These are phyloP conservation scores for Mycetomoellerius zeteki DNA, from an alignment of 1,140 invertebrate species.

Conservation along the genomic window DNA sequence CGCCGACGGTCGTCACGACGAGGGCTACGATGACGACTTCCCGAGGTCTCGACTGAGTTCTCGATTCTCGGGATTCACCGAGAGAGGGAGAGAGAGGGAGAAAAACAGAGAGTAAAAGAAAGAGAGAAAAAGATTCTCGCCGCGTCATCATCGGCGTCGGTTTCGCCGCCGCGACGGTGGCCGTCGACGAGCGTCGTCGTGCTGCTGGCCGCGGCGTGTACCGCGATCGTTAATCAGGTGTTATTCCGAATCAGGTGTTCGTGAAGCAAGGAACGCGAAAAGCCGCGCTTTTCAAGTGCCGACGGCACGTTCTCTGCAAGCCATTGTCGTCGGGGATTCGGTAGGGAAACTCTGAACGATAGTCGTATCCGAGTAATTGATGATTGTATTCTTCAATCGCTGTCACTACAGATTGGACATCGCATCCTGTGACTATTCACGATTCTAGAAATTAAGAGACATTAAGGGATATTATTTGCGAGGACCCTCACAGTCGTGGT, in stretches of 20 bases:
- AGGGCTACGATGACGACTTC: constrained; percentile 48
- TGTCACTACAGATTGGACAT: constrained; percentile 10
- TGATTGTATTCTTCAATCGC: background rate
- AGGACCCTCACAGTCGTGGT: background rate
- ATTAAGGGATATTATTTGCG: background rate
- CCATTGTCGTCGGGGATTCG: background rate
- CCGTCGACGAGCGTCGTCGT: constrained; percentile 36
- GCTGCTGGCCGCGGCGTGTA: constrained; percentile 20
- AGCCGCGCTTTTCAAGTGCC: background rate
- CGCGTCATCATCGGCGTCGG: constrained; percentile 59
- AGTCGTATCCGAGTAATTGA: constrained; percentile 2
- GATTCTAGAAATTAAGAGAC: background rate
- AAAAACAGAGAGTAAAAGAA: background rate
- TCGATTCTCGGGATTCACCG: background rate
- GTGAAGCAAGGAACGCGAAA: background rate
- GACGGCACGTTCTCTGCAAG: constrained; percentile 2
- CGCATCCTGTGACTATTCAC: background rate
- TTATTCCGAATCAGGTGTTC: background rate
- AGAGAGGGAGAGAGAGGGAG: background rate
- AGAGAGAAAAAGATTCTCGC: background rate
- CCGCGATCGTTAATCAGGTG: constrained; percentile 23
- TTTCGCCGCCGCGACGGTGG: constrained; percentile 65
- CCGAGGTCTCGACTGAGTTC: constrained; percentile 70
- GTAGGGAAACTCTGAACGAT: background rate
- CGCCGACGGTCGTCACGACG: background rate